Evolutionary conservation across 2,797 vertebrate genomes (phyloP).

Genomic region (Ficedula albicollis): DNA sequence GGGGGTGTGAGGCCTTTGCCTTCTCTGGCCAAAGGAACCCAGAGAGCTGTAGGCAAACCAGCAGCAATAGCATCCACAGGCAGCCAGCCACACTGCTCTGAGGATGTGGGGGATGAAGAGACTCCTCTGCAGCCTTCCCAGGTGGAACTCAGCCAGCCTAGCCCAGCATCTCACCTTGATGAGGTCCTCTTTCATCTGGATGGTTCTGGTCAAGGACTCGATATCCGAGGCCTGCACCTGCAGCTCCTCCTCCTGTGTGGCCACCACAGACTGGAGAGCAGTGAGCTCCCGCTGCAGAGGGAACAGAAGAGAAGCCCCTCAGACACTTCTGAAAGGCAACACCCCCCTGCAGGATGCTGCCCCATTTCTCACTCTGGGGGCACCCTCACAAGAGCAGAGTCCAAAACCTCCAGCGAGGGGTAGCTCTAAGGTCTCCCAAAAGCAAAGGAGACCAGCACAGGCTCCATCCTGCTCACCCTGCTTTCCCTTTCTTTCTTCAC

Average conservation of each 20-base stretch:
- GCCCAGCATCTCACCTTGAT: slow-evolving; percentile 80
- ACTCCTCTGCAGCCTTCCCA: not conserved
- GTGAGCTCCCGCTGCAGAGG: slow-evolving; percentile 81
- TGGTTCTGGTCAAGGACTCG: slow-evolving; percentile 81
- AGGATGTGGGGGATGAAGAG: not conserved
- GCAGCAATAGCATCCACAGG: not conserved
- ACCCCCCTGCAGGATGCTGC: not conserved
- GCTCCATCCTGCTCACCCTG: slow-evolving; percentile 74
- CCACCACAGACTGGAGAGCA: slow-evolving; percentile 80
- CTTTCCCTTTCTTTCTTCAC: slow-evolving; percentile 85
- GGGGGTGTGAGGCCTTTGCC: not conserved
- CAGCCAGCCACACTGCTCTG: not conserved
- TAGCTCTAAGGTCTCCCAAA: not conserved
- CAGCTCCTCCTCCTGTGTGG: slow-evolving; percentile 77
- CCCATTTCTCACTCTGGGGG: not conserved
- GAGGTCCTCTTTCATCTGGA: slow-evolving; percentile 85
- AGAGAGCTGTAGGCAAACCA: not conserved
- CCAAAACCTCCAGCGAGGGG: not conserved
- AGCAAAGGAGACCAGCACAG: not conserved
- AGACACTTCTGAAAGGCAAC: not conserved
- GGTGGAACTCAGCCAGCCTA: not conserved
- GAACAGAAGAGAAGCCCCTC: not conserved
- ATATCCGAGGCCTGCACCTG: slow-evolving; percentile 79
- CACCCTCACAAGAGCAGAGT: not conserved
- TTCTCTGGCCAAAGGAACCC: not conserved